Percentiles rank a stretch among this genome's conserved stretches.
Conservation (phyloP, 2,888 invertebrate species). For the Mimachlamys varia region DNA sequence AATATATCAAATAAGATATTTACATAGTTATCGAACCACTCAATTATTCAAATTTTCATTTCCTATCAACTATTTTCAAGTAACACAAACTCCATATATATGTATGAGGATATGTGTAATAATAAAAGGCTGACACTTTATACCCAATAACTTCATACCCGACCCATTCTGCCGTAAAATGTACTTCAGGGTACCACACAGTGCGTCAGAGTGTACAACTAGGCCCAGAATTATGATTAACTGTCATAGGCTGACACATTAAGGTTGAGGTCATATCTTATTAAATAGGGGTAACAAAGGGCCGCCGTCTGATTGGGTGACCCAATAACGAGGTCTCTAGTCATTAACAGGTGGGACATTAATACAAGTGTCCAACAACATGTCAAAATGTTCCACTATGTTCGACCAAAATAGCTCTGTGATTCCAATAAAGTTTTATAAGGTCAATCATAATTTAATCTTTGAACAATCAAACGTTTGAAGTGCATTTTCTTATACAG, state of each 20-base stretch:
- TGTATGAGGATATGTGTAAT: neutral
- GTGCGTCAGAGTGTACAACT: neutral
- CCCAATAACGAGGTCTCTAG: neutral
- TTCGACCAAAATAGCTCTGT: neutral
- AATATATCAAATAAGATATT: no score
- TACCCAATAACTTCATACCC: neutral
- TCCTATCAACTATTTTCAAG: neutral
- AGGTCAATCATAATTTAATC: constrained; percentile 8
- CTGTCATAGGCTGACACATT: constrained; percentile 11
- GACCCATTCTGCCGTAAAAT: neutral
- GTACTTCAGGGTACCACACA: neutral
- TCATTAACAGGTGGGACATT: neutral
- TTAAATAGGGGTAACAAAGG: neutral
- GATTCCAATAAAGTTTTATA: neutral
- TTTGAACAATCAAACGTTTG: neutral
- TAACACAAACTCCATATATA: neutral
- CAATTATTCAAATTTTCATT: neutral
- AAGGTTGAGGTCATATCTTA: neutral
- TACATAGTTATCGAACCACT: neutral
- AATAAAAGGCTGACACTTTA: neutral
- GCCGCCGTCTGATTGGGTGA: neutral
- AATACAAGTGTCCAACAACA: neutral
- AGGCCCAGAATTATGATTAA: neutral
- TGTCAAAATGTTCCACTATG: neutral
- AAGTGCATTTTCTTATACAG: neutral